Conservation (phyloP, 2,888 invertebrate species). For the Colostygia pectinataria region DNA sequence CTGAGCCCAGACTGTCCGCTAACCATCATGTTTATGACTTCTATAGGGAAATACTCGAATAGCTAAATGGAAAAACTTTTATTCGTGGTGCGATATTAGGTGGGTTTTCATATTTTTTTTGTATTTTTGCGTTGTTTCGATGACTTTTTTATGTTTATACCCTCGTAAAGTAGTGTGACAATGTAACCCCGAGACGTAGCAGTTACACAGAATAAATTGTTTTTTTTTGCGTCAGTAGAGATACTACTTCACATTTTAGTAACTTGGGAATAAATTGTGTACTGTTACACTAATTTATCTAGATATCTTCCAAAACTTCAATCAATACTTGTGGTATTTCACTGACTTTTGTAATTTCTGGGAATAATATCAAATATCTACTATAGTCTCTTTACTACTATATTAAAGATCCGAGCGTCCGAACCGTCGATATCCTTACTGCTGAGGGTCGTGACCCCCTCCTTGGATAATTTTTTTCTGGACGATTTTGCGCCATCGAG, state of each 20-base stretch:
- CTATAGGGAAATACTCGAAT: slow-evolving; percentile 79
- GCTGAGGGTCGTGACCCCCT: no score
- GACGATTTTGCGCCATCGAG: no score
- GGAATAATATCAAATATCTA: no score
- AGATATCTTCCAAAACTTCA: no score
- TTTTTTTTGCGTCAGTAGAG: background rate
- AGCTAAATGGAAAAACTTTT: slow-evolving; percentile 78
- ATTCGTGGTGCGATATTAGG: slow-evolving; percentile 64
- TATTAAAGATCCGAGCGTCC: no score
- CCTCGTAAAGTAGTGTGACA: slow-evolving; percentile 75
- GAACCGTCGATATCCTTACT: no score
- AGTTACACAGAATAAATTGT: slow-evolving; percentile 14
- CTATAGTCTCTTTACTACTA: no score
- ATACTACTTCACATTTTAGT: background rate
- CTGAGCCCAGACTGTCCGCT: slow-evolving; percentile 45
- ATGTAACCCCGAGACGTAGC: slow-evolving; percentile 65
- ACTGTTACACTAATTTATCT: no score
- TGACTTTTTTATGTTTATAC: slow-evolving; percentile 80
- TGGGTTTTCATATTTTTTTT: slow-evolving; percentile 72
- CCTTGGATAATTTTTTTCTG: no score
- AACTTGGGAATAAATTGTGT: no score
- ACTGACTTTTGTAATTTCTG: no score
- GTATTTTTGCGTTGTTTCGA: slow-evolving; percentile 54
- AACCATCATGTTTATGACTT: slow-evolving; percentile 77
- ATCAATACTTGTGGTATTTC: no score